Evolutionary conservation across 2,888 invertebrate species (phyloP), one percentile per base, ranked within the genome.

Genomic region (Ochlodes sylvanus): DNA sequence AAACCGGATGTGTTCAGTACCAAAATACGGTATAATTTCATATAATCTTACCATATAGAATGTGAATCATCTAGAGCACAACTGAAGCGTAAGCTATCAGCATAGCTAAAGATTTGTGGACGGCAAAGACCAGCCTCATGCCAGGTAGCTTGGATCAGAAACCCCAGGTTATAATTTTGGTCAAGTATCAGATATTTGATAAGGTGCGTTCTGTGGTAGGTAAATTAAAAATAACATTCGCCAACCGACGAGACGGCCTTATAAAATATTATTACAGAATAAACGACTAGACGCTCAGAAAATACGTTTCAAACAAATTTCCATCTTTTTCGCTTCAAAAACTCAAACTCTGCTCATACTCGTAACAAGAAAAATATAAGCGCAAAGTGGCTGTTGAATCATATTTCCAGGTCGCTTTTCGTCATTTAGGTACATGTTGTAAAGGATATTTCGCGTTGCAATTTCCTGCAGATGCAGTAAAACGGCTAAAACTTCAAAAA

Each of bases 401-500:
- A 27, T 27, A 52, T 52, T 52, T 52, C 27, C 52, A 52, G 52
- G 52, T 52, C 52, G 52, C 52, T 52, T 52, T 52, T 52, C 52
- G 52, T 52, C 52, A 52, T 52, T 27, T 27, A 52, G 14, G 5
- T 52, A n/a, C 52, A 52, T 21, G 21, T n/a, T 52, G 14, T 14
- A 52, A 52, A 52, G 52, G 52, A 52, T 52, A 52, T 52, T 52
- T 52, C 52, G n/a, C 52, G 27, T 52, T 12, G 52, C 52, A 52
- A 52, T 52, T 52, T 52, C 52, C 52, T 52, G 52, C 14, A 10
- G 9, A 19, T 14, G n/a, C 14, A 27, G 21, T 27, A 27, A 27
- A 52, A 52, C 52, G 7, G 14, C 52, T 14, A 14, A 52, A 52
- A 52, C 52, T 52, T 52, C 12, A 52, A 52, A 52, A 52, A 15